phyloP scores from a whole-genome alignment of 2,888 invertebrate genomes.

The Latrodectus elegans region DNA sequence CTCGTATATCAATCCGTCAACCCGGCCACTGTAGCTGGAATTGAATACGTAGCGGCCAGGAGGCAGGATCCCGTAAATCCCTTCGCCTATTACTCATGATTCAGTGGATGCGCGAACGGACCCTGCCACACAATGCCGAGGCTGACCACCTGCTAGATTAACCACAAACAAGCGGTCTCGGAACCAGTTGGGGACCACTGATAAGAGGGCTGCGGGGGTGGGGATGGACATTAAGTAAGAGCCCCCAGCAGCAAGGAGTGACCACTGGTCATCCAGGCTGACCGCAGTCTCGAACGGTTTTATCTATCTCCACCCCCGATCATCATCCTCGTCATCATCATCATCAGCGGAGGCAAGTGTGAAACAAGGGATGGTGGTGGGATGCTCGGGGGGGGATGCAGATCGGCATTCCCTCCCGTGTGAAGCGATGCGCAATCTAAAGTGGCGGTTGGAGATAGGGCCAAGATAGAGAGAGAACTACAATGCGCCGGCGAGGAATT shows the following conservation, averaged over 20 bases:
- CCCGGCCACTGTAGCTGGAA: neutral
- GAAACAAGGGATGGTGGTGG: slow-evolving; percentile 22
- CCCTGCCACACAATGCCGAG: slow-evolving; percentile 24
- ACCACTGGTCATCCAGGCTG: slow-evolving; percentile 42
- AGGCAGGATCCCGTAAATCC: slow-evolving; percentile 24
- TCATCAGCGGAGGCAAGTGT: slow-evolving; percentile 49
- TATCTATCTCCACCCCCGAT: slow-evolving; percentile 26
- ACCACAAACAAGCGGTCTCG: slow-evolving; percentile 49
- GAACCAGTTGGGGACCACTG: slow-evolving; percentile 10
- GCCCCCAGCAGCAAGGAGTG: slow-evolving; percentile 7
- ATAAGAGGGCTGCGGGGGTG: slow-evolving; percentile 27
- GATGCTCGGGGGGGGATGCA: neutral
- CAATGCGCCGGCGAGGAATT: slow-evolving; percentile 57
- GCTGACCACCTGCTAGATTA: slow-evolving; percentile 65
- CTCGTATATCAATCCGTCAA: slow-evolving; percentile 1
- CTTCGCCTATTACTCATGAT: slow-evolving; percentile 21
- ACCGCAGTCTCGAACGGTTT: slow-evolving; percentile 8
- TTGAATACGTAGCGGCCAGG: neutral
- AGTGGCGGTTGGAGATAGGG: slow-evolving; percentile 58
- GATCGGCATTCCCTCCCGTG: slow-evolving; percentile 46
- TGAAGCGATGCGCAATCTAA: slow-evolving; percentile 64
- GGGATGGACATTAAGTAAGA: slow-evolving; percentile 55
- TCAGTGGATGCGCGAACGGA: slow-evolving; percentile 4
- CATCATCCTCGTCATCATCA: slow-evolving; percentile 54
- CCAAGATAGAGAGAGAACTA: slow-evolving; percentile 36